Base-by-base conservation (phyloP, 2,113 vertebrate genomes). In the Rhinopomastus cyanomelas region DNA sequence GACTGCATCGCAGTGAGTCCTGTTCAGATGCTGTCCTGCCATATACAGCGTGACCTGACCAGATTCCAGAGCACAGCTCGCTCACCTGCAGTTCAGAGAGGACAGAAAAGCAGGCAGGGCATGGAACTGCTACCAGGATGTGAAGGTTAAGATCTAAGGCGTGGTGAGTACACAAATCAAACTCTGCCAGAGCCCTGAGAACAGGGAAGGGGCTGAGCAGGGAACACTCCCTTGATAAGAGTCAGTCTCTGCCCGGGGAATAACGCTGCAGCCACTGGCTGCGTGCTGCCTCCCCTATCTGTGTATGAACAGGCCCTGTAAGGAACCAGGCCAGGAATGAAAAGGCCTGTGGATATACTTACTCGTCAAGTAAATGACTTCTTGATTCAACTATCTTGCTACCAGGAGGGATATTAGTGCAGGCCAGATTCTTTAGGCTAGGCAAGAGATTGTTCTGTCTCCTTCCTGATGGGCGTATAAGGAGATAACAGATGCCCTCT, bases 201-300 rank as follows among this genome's bases (percentile, higher is more conserved):
- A 56, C 30, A 61, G 69, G 52, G 59, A 81, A 73, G 21, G 36
- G n/a, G 48, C 59, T 51, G 75, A 72, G 75, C 53, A 37, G 55
- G 76, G 81, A 85, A 91, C 81, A 39, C 76, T 82, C 76, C 85
- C 92, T 59, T 74, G 66, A 20, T 77, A 78, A 78, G 56, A 84
- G 51, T 30, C 73, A 73, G 77, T n/a, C 53, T 67, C 65, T 78
- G 76, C 71, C 60, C 3, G 0, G n/a, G 75, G 44, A 84, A 26
- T 3, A 29, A 12, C 2, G 9, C 12, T 42, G 16, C 5, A 62
- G 60, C 29, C n/a, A 2, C 17, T 49, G 37, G 5, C 34, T 22
- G 30, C 9, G 0, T 19, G 20, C 65, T 68, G 72, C 26, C 77
- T 42, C 53, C 71, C 12, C 1, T 26, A 62, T 6, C 92, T 80